These are phyloP conservation scores for Xestoiulus laeticollis DNA, from an alignment of 2,888 invertebrate species.

Conservation along the genomic window DNA sequence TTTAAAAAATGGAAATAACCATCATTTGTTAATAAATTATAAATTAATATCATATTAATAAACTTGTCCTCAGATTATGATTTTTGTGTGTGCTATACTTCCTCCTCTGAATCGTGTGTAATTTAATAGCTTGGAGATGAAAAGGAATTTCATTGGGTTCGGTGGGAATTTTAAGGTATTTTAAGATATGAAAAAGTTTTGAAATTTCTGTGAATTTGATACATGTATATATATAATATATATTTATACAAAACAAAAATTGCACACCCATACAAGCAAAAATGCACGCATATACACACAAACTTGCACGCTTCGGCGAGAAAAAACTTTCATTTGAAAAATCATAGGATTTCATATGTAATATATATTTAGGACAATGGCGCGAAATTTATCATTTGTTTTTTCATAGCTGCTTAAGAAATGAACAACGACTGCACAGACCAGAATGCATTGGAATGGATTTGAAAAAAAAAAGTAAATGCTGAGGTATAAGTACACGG, in stretches of 20 bases:
- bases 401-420: constrained; percentile 10
- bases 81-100: constrained; percentile 1
- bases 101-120: neutral
- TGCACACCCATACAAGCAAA: constrained; percentile 37
- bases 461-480: neutral
- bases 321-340: neutral
- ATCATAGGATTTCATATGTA: neutral
- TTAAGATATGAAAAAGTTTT: constrained; percentile 8
- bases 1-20: no score
- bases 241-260: constrained; percentile 37
- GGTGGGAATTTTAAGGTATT: neutral
- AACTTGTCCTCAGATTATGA: no score
- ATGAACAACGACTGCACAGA: constrained; percentile 17
- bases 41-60: no score
- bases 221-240: constrained; percentile 32
- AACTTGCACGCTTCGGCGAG: constrained; percentile 25
- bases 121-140: neutral
- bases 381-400: constrained; percentile 25
- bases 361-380: constrained; percentile 13
- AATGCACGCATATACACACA: constrained; percentile 32
- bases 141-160: neutral
- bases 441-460: constrained; percentile 18
- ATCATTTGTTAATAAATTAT: no score
- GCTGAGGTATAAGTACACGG: constrained; percentile 28
- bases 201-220: constrained; percentile 13